phyloP scores from a whole-genome alignment of 2,113 vertebrate species.

The Equus quagga region DNA sequence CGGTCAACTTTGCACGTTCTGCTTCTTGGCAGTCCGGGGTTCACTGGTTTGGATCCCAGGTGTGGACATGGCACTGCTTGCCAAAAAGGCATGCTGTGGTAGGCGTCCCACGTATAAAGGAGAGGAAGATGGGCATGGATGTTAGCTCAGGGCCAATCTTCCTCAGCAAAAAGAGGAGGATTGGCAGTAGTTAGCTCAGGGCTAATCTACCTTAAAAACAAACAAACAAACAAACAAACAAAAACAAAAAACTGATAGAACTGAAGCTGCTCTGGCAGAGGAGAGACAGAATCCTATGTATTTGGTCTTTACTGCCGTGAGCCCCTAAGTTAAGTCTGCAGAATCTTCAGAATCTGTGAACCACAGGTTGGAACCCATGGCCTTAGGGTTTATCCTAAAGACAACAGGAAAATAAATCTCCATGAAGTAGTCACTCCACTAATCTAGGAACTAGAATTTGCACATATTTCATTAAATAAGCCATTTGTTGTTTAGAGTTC shows the following conservation, averaged over 20 bases:
- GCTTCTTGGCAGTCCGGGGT: no score
- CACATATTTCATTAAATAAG: constrained; percentile 6
- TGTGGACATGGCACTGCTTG: no score
- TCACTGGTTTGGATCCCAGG: no score
- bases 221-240: no score
- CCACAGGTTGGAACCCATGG: neutral
- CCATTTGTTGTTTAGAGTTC: neutral
- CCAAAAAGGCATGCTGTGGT: no score
- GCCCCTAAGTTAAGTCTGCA: neutral
- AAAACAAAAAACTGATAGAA: neutral
- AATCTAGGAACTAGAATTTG: neutral
- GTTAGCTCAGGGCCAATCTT: no score
- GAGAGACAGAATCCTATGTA: neutral
- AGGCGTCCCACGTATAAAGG: no score
- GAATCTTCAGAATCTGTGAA: neutral
- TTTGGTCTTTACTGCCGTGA: neutral
- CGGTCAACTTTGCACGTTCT: no score
- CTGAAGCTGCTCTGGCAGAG: neutral
- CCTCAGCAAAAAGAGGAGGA: no score
- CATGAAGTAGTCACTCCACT: neutral
- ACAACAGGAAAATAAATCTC: neutral
- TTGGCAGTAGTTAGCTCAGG: no score
- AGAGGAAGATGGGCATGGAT: no score
- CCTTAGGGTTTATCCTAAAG: neutral
- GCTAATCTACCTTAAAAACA: no score